Base-by-base conservation (phyloP, 1,140 invertebrate species). In the Sycobia sp. region DNA sequence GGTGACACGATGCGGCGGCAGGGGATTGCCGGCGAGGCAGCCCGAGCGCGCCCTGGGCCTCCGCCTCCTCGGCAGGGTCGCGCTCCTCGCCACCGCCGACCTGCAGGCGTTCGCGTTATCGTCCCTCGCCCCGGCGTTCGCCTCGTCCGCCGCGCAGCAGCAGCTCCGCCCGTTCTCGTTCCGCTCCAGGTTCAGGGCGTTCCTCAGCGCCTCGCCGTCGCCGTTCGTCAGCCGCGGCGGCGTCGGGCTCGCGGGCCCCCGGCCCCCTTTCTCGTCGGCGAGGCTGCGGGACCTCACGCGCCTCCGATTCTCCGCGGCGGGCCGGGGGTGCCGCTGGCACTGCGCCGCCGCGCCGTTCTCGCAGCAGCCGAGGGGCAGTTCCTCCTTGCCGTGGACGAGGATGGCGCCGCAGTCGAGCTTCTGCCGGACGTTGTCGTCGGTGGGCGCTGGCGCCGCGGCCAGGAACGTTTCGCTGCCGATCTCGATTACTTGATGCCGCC, bases 1-100 rank as follows among this genome's bases (percentile, higher is more conserved):
- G 36, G 90, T 91, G 68, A 87, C 86, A 36, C 89, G 84, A 70
- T 88, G 88, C n/a, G 90, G 89, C 41, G 90, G 89, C 67, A 85
- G 72, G 20, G 83, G 78, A 62, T 77, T 78, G 60, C 69, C 76
- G 51, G 72, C 69, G 20, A 79, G 59, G 54, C 76, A 76, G 13
- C 79, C 71, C 4, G 78, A 79, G 16, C 74, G 69, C 7, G 77
- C 76, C 36, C 77, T 71, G 57, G 77, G 71, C 53, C 78, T 69
- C 44, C 78, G 68, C 65, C 79, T 73, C 51, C 78, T 72, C 0
- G 80, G 79, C n/a, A 82, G 62, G 1, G 80, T 82, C 3, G 79
- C 79, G 46, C 79, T 75, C 20, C 71, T 67, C 25, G 68, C 66
- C 50, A 74, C 43, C 25, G 29, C 29, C 29, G 29, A 11, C 29